phyloP scores from a whole-genome alignment of 2,797 vertebrate genomes.

The Aldrovandia affinis region DNA sequence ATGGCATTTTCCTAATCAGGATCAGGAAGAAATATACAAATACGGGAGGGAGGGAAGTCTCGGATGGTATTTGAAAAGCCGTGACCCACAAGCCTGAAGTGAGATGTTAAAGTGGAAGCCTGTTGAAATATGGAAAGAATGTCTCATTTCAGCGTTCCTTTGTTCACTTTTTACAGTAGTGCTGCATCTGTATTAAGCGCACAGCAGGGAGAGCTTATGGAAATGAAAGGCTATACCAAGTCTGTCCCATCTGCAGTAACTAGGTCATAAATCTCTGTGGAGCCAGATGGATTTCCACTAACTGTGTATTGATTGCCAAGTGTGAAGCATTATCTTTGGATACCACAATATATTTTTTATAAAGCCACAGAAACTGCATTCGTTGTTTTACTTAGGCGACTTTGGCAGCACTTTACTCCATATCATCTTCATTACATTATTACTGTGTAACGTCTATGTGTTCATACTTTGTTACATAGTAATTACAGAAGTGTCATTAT shows the following conservation, averaged over 20 bases:
- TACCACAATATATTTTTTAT: background rate
- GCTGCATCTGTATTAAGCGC: background rate
- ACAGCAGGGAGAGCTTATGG: background rate
- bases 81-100: background rate
- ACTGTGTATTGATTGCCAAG: slow-evolving; percentile 5
- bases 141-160: background rate
- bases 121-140: background rate
- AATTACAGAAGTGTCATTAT: too few species aligned
- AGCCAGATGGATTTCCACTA: slow-evolving; percentile 14
- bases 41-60: background rate
- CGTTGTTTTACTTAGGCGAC: background rate
- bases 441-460: background rate
- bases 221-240: background rate
- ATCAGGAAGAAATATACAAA: background rate
- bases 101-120: background rate
- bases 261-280: slow-evolving; percentile 10
- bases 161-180: background rate
- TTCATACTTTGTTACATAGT: background rate
- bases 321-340: slow-evolving; percentile 1
- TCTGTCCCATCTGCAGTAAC: background rate
- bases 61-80: background rate
- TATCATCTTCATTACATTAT: background rate
- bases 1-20: too few species aligned
- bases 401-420: background rate
- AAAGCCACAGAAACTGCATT: background rate